Evolutionary conservation across 2,113 vertebrate genomes (phyloP).

Genomic region (Aptenodytes patagonicus): DNA sequence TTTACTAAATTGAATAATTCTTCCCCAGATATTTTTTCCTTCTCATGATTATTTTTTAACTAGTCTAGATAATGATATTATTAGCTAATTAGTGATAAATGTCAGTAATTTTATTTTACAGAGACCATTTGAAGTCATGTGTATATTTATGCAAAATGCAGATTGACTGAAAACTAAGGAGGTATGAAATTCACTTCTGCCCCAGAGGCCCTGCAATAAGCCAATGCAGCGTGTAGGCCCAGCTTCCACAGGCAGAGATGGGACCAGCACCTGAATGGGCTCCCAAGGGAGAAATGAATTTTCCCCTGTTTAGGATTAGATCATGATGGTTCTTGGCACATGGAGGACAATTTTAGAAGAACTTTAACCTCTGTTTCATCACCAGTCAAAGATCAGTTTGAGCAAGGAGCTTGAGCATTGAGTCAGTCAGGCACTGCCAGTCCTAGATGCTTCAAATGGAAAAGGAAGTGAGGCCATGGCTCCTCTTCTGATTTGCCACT

Average conservation of each 20-base stretch:
- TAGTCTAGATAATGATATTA: constrained; percentile 43
- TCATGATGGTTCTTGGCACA: not conserved
- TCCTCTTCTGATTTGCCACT: not conserved
- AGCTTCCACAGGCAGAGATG: not conserved
- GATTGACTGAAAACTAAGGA: not conserved
- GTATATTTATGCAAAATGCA: not conserved
- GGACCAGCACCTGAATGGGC: accelerated
- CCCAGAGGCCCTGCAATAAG: not conserved
- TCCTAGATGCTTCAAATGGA: not conserved
- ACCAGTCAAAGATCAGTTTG: not conserved
- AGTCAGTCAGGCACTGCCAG: not conserved
- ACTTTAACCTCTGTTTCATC: not conserved
- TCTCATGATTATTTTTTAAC: not conserved
- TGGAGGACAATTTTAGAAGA: not conserved
- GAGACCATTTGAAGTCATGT: not conserved
- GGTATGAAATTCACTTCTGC: not conserved
- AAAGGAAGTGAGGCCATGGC: not conserved
- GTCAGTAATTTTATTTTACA: constrained; percentile 53
- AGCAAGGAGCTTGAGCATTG: not conserved
- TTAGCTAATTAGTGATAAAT: constrained; percentile 64
- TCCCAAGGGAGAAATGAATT: not conserved
- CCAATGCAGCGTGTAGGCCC: accelerated
- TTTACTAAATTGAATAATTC: constrained; percentile 37
- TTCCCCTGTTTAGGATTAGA: not conserved
- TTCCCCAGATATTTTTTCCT: not conserved